Percentiles rank a stretch among this genome's conserved stretches.
Conservation (phyloP, 1,140 invertebrate genomes). For the Pseudomyrmex cubaensis region DNA sequence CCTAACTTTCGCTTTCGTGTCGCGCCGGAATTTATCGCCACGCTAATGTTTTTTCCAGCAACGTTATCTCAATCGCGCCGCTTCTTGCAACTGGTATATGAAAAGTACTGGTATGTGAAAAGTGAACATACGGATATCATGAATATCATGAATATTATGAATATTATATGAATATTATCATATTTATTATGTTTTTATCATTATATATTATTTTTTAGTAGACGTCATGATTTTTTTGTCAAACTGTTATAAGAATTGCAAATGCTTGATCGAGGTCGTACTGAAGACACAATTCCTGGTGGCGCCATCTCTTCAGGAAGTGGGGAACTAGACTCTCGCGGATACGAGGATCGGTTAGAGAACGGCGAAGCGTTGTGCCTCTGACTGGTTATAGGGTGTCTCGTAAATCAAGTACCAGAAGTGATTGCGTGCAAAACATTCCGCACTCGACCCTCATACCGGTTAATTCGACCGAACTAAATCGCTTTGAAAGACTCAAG, state of each 20-base stretch:
- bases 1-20: conserved; percentile 5
- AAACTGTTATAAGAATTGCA: neutral
- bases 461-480: conserved; percentile 46
- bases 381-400: conserved; percentile 35
- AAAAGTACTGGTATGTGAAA: no score
- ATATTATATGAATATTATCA: no score
- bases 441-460: conserved; percentile 36
- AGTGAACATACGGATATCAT: no score
- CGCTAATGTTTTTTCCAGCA: conserved; percentile 6
- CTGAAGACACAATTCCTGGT: conserved; percentile 56
- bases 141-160: no score
- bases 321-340: conserved; percentile 54
- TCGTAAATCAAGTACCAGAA: conserved; percentile 63
- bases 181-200: neutral
- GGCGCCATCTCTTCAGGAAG: conserved; percentile 75
- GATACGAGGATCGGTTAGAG: conserved; percentile 35
- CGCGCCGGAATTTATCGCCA: conserved; percentile 9
- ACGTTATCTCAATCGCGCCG: conserved; percentile 27
- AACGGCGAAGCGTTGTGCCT: conserved; percentile 28
- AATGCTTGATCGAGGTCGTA: neutral
- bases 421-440: conserved; percentile 55
- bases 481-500: neutral
- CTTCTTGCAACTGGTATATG: neutral
- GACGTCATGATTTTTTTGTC: neutral
- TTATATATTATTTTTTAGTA: neutral